phyloP scores from a whole-genome alignment of 2,797 vertebrate genomes.

The Delichon dasypus region DNA sequence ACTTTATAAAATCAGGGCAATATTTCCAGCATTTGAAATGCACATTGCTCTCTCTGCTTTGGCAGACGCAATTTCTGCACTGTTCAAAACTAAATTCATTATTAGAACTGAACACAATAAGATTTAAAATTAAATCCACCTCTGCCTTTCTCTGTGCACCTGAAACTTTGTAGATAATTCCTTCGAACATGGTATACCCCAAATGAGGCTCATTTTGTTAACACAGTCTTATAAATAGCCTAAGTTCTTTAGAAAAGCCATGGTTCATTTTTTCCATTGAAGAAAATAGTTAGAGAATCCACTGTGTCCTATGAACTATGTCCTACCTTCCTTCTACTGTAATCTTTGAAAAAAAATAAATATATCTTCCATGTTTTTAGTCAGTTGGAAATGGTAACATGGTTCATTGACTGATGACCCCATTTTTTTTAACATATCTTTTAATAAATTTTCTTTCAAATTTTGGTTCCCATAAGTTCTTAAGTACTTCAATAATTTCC shows the following conservation, averaged over 20 bases:
- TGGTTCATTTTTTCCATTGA: background rate
- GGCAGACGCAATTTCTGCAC: background rate
- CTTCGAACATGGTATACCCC: background rate
- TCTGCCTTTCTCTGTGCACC: background rate
- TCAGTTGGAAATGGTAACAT: background rate
- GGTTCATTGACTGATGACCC: too few relatives aligned
- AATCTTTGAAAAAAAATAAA: background rate
- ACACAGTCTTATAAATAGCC: background rate
- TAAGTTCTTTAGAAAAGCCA: background rate
- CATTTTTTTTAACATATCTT: background rate
- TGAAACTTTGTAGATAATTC: background rate
- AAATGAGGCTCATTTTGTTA: background rate
- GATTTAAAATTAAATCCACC: background rate
- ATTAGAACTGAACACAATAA: accelerated
- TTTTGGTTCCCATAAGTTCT: background rate
- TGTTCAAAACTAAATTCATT: background rate
- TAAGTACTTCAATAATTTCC: background rate
- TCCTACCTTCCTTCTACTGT: background rate
- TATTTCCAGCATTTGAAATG: background rate
- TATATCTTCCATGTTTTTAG: background rate
- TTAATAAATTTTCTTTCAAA: background rate
- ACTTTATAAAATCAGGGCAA: background rate
- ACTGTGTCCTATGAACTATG: background rate
- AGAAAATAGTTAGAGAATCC: background rate
- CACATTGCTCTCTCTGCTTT: background rate